Conservation (phyloP, 2,113 vertebrate species). For the Hippopotamus amphibius region DNA sequence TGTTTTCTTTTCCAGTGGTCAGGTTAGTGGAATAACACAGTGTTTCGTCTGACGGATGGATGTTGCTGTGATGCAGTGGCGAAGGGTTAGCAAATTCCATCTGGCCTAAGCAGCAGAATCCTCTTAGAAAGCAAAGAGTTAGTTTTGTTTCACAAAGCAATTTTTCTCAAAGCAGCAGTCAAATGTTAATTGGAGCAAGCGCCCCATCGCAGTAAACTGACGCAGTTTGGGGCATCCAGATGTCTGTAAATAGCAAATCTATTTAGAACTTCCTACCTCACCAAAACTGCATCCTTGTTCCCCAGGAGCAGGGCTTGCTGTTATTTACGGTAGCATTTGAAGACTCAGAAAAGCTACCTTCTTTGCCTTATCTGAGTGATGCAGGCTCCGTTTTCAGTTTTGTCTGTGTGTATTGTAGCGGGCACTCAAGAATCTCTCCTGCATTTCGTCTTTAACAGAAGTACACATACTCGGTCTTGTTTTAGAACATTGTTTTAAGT, state of each 20-base stretch:
- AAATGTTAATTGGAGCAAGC: neutral
- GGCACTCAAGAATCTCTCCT: neutral
- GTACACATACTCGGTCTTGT: neutral
- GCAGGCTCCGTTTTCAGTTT: neutral
- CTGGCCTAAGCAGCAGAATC: neutral
- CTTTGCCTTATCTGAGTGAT: neutral
- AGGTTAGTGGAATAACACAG: no score
- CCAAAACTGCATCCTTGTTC: neutral
- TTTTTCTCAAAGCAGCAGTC: conserved; percentile 58
- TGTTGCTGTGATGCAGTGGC: neutral
- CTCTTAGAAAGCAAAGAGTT: conserved; percentile 13
- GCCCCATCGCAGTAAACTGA: neutral
- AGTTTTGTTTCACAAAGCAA: conserved; percentile 53
- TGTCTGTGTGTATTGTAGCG: fast-evolving
- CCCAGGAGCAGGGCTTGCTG: neutral
- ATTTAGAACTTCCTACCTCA: conserved; percentile 9
- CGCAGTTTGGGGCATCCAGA: neutral
- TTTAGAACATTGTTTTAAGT: conserved; percentile 68
- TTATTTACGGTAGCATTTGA: neutral
- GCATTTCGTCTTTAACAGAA: conserved; percentile 9
- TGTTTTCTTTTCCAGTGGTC: neutral
- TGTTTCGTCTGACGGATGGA: neutral
- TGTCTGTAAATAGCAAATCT: conserved; percentile 69
- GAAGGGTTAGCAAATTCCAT: neutral
- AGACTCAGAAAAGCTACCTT: neutral